Percentiles rank a stretch among this genome's conserved stretches.
Conservation (phyloP, 2,888 invertebrate species). For the Plagodis dolabraria region DNA sequence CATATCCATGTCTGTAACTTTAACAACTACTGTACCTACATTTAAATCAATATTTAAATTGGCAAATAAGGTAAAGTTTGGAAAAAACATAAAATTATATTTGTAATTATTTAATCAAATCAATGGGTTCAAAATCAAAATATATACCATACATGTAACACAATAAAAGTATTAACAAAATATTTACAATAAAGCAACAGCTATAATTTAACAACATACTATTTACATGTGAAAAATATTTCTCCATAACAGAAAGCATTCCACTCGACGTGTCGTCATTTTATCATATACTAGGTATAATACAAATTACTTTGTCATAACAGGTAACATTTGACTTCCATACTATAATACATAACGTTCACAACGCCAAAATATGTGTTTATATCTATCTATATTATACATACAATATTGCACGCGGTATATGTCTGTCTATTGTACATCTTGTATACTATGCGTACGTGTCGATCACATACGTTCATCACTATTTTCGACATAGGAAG, state of each 20-base stretch:
- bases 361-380: conserved; percentile 82
- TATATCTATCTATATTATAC: conserved; percentile 47
- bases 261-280: conserved; percentile 58
- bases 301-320: conserved; percentile 83
- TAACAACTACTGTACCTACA: conserved; percentile 34
- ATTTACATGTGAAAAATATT: conserved; percentile 71
- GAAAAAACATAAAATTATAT: conserved; percentile 55
- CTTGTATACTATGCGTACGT: conserved; percentile 66
- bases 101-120: conserved; percentile 61
- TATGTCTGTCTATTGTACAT: conserved; percentile 75
- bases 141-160: conserved; percentile 68
- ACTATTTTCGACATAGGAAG: conserved; percentile 72
- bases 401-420: conserved; percentile 84
- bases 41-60: conserved; percentile 37
- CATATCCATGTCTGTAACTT: conserved; percentile 44
- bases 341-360: conserved; percentile 83
- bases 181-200: conserved; percentile 82
- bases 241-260: conserved; percentile 61
- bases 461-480: conserved; percentile 63
- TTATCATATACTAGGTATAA: conserved; percentile 67
- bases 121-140: conserved; percentile 55
- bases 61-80: conserved; percentile 46
- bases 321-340: conserved; percentile 85
- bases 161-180: conserved; percentile 74
- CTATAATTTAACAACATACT: conserved; percentile 81